These are phyloP conservation scores for Cotesia congregata DNA, from an alignment of 2,888 invertebrate species.

Conservation along the genomic window DNA sequence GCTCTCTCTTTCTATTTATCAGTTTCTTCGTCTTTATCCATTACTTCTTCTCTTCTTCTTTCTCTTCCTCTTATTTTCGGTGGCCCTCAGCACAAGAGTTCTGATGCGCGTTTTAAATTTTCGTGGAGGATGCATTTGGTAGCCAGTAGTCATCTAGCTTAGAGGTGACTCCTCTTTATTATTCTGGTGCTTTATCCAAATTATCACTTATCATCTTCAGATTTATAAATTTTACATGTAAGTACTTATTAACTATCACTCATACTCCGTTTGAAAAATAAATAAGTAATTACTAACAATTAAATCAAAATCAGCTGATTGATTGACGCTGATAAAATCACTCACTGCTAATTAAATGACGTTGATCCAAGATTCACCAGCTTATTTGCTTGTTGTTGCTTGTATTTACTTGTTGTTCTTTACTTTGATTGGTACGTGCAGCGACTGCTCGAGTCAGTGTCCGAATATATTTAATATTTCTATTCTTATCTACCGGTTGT, in stretches of 20 bases:
- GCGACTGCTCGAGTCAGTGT: constrained; percentile 13
- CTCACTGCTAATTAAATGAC: constrained; percentile 43
- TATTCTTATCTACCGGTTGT: background rate
- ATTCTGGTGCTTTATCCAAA: constrained; percentile 12
- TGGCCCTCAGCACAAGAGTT: constrained; percentile 10
- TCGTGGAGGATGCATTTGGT: constrained; percentile 62
- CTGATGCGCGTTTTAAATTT: constrained; percentile 55
- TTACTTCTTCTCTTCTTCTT: constrained; percentile 2
- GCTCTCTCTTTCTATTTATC: constrained; percentile 51
- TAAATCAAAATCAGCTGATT: constrained; percentile 14
- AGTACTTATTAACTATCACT: background rate
- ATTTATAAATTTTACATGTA: constrained; percentile 5
- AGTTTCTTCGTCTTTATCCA: background rate
- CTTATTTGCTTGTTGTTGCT: background rate
- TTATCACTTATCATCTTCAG: constrained; percentile 19
- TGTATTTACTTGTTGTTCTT: background rate
- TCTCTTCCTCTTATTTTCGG: constrained; percentile 21
- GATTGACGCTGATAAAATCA: constrained; percentile 41
- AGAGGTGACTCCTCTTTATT: constrained; percentile 36
- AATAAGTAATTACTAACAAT: background rate
- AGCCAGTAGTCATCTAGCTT: constrained; percentile 58
- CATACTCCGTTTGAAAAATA: background rate
- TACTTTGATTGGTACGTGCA: background rate
- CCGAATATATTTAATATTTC: constrained; percentile 3
- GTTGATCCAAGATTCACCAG: constrained; percentile 20